phyloP scores from a whole-genome alignment of 1,140 invertebrate genomes.

The Sinella curviseta region DNA sequence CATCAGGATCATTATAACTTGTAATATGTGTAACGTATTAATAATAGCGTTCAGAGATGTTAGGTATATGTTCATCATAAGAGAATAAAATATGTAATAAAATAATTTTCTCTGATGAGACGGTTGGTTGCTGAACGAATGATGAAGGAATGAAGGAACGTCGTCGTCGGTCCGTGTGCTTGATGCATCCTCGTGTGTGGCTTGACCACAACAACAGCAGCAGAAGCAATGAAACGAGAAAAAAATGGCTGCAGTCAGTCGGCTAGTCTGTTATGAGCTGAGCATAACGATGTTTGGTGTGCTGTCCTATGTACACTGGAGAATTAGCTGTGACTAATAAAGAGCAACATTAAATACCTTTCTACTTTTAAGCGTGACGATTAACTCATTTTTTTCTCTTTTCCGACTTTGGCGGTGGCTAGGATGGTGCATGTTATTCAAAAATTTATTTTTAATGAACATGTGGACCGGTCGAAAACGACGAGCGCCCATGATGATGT shows the following conservation, averaged over 20 bases:
- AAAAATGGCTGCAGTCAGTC: no score
- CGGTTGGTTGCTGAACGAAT: not conserved
- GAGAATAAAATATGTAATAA: not conserved
- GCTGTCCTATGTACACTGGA: not conserved
- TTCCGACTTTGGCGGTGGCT: no score
- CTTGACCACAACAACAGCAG: not conserved
- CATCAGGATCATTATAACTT: no score
- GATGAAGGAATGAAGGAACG: no score
- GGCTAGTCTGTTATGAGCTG: no score
- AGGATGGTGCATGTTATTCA: no score
- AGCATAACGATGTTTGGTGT: no score
- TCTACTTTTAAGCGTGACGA: not conserved
- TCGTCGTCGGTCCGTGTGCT: not conserved
- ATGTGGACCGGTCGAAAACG: no score
- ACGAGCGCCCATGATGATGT: no score
- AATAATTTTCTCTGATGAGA: not conserved
- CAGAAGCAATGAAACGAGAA: no score
- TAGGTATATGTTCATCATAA: not conserved
- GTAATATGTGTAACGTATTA: no score
- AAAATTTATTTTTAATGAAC: no score
- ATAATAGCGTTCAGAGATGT: not conserved
- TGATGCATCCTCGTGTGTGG: not conserved
- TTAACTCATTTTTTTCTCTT: not conserved
- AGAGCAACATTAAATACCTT: not conserved
- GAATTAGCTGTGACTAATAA: conserved; percentile 8